A percentile compares a stretch with the other conserved stretches of the same genome.
Evolutionary conservation across 2,797 vertebrate genomes (phyloP).

Genomic region (Argya squamiceps): DNA sequence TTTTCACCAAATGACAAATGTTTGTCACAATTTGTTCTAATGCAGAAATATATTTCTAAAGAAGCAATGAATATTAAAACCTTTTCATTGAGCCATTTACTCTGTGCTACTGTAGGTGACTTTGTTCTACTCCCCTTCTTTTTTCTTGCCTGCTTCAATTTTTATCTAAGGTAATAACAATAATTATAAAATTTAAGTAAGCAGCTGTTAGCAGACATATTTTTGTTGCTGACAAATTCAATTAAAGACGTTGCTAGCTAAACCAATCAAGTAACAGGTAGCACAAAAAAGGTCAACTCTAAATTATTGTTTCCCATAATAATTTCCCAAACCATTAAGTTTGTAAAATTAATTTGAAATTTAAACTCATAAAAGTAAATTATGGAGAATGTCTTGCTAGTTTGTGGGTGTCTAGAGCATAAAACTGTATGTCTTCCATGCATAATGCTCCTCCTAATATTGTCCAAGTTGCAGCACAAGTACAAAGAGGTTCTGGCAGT

Average conservation of each 20-base stretch:
- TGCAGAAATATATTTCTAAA: not conserved
- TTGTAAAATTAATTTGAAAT: constrained; percentile 66
- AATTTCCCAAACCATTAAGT: constrained; percentile 73
- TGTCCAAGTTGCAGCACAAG: not conserved
- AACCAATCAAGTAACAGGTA: constrained; percentile 60
- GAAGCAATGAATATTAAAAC: not conserved
- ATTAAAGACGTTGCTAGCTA: constrained; percentile 56
- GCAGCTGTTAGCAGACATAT: constrained; percentile 54
- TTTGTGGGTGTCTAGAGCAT: not conserved
- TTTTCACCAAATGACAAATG: not conserved
- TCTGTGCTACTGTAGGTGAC: constrained; percentile 2
- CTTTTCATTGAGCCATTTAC: not conserved
- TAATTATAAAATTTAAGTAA: constrained; percentile 63
- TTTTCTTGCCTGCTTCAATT: constrained; percentile 47
- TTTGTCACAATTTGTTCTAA: not conserved
- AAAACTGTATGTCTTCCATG: not conserved
- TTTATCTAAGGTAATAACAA: constrained; percentile 63
- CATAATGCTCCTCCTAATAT: not conserved
- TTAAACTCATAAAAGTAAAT: constrained; percentile 68
- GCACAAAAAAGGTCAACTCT: constrained; percentile 65
- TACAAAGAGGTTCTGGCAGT: not conserved
- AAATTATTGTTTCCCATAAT: constrained; percentile 69
- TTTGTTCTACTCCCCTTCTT: constrained; percentile 26
- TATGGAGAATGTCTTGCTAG: constrained; percentile 33
- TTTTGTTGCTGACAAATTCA: constrained; percentile 72